Evolutionary conservation across 1,140 invertebrate genomes (phyloP).

Genomic region (Temnothorax nylanderi): DNA sequence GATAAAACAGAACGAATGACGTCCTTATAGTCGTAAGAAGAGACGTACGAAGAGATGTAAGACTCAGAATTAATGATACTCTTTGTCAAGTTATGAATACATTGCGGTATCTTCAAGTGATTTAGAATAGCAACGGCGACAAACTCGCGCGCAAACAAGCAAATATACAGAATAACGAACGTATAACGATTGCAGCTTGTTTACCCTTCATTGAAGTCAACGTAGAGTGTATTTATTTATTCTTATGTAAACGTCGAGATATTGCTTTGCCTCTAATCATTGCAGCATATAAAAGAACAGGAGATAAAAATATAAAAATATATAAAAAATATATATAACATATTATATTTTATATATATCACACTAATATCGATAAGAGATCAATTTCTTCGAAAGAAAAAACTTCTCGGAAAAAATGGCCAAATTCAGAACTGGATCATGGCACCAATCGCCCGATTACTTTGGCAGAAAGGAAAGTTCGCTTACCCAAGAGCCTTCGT

Average conservation of each 20-base stretch:
- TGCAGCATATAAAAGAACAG: neutral
- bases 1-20: neutral
- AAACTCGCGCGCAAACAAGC: neutral
- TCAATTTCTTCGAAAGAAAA: neutral
- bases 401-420: neutral
- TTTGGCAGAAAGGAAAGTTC: neutral
- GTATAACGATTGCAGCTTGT: neutral
- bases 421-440: neutral
- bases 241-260: constrained; percentile 1
- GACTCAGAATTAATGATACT: neutral
- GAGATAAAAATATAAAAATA: neutral
- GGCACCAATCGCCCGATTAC: neutral
- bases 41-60: neutral
- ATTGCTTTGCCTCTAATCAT: neutral
- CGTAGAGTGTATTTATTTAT: constrained; percentile 10
- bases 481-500: constrained; percentile 89
- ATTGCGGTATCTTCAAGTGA: neutral
- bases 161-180: neutral
- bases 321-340: neutral
- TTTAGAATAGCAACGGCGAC: neutral
- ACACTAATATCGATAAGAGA: neutral
- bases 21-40: neutral
- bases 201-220: neutral
- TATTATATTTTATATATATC: neutral
- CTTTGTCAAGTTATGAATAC: neutral